Percentiles rank a stretch among this genome's conserved stretches.
Conservation (phyloP, 2,797 vertebrate genomes). For the Eidolon dupreanum region DNA sequence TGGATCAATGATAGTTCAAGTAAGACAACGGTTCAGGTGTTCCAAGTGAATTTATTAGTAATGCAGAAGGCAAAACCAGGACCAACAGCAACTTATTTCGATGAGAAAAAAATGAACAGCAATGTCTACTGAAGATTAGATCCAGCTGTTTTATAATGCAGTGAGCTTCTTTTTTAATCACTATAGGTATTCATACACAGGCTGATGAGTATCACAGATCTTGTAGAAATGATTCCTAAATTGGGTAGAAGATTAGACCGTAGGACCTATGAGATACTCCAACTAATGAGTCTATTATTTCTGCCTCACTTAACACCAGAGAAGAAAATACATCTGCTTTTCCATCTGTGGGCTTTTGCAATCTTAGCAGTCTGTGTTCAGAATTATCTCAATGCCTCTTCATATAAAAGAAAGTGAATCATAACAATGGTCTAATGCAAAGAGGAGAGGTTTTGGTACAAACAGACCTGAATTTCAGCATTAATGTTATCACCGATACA, state of each 20-base stretch:
- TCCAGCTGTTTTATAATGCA: neutral
- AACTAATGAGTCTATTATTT: slow-evolving; percentile 31
- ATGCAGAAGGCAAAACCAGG: neutral
- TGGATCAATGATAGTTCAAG: neutral
- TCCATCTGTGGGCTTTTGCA: neutral
- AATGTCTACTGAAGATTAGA: neutral
- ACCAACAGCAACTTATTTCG: neutral
- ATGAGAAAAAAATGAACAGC: neutral
- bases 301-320: slow-evolving; percentile 18
- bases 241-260: neutral
- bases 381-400: neutral
- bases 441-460: neutral
- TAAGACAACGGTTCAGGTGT: neutral
- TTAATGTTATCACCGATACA: neutral
- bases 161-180: slow-evolving; percentile 22
- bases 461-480: neutral
- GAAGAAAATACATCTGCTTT: slow-evolving; percentile 38
- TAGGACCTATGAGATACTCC: neutral
- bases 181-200: neutral
- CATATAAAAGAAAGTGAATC: neutral
- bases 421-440: neutral
- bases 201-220: neutral
- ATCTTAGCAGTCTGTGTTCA: neutral
- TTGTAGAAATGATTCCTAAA: neutral
- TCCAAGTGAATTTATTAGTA: neutral